Evolutionary conservation across 2,797 vertebrate genomes (phyloP).

Genomic region (Eremophila alpestris): DNA sequence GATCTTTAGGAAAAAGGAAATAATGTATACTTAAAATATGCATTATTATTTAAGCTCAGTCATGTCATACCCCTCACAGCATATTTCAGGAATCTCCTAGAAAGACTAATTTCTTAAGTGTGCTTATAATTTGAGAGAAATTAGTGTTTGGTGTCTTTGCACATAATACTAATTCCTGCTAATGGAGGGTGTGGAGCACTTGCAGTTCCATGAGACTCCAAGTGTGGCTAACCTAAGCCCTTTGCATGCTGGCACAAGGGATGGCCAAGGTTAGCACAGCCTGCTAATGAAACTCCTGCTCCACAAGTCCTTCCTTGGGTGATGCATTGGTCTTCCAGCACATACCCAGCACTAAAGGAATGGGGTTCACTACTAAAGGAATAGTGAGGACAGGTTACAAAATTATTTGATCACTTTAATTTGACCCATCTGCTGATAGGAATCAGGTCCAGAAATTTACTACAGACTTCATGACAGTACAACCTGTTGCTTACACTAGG

Average conservation of each 20-base stretch:
- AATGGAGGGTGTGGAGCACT: background rate
- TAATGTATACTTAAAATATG: background rate
- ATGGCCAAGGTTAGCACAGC: background rate
- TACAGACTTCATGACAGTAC: background rate
- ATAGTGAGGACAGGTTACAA: background rate
- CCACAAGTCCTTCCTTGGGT: background rate
- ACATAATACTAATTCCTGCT: background rate
- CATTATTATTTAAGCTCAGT: background rate
- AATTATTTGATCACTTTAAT: background rate
- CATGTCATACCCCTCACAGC: background rate
- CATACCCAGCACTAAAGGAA: background rate
- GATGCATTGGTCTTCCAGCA: background rate
- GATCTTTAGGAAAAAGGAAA: background rate
- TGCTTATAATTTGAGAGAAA: background rate
- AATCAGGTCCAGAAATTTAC: background rate
- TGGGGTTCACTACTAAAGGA: accelerated
- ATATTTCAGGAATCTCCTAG: background rate
- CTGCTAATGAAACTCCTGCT: background rate
- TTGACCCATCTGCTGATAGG: background rate
- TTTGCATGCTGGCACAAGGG: background rate
- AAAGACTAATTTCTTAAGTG: background rate
- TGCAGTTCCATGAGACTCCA: background rate
- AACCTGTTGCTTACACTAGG: background rate
- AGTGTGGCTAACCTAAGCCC: background rate
- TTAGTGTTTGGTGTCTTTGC: background rate